Conservation (phyloP, 2,113 vertebrate species). For the Rhinopomastus cyanomelas region DNA sequence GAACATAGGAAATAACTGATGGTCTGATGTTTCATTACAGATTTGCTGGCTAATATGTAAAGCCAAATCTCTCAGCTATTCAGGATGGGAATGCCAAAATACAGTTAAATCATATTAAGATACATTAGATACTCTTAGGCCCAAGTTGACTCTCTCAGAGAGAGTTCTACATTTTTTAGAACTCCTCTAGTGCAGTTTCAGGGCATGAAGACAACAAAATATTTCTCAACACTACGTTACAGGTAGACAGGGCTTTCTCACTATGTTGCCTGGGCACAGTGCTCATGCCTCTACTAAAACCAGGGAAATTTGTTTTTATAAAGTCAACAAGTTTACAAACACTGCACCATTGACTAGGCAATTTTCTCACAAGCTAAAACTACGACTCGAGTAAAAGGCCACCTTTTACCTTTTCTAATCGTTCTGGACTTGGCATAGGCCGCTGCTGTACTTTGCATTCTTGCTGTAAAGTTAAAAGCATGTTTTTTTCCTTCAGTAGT, state of each 20-base stretch:
- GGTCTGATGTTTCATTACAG: background rate
- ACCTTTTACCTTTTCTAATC: slow-evolving; percentile 85
- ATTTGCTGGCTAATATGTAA: background rate
- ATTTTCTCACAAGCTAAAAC: background rate
- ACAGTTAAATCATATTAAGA: background rate
- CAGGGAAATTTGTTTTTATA: background rate
- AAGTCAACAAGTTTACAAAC: background rate
- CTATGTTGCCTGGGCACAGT: background rate
- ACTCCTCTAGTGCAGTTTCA: too few species aligned
- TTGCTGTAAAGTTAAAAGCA: slow-evolving; percentile 92
- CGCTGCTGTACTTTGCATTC: slow-evolving; percentile 85
- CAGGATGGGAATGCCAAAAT: background rate
- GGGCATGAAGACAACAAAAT: background rate
- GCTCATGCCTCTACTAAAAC: background rate
- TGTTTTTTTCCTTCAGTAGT: slow-evolving; percentile 94
- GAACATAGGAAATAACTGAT: background rate
- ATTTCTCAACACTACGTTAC: background rate
- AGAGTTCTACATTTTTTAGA: background rate
- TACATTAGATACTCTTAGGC: too few species aligned
- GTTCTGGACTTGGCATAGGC: slow-evolving; percentile 92
- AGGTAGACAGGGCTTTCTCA: background rate
- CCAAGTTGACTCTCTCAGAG: too few species aligned
- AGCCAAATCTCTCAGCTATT: background rate
- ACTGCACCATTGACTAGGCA: background rate
- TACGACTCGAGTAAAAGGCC: too few species aligned